Evolutionary conservation across 2,888 invertebrate genomes (phyloP), one percentile per base, ranked within the genome.

Genomic region (Nomada flava): DNA sequence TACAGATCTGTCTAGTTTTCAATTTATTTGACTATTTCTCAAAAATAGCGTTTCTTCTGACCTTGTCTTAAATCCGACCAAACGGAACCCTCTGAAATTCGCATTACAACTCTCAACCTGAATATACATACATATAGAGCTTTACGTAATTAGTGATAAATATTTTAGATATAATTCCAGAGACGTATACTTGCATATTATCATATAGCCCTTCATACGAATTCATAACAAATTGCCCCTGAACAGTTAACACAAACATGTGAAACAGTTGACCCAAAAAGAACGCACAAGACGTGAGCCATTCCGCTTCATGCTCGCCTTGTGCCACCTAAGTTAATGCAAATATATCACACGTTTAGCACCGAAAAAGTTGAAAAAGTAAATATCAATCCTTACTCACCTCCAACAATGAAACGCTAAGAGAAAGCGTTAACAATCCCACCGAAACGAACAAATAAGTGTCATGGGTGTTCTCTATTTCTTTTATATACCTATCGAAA

Each of bases 361-460:
- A 18, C 0, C 52, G n/a, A 53, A 53, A 53, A 53, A n/a, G 0
- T 53, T n/a, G 52, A 7, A 0, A 7, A 0, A 0, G 7, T 36
- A 36, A 36, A 36, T 36, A 36, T 36, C 36, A 36, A 36, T 36
- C 36, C 36, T 36, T 36, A 36, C 36, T 7, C n/a, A 53, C 52
- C 52, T 53, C n/a, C 52, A 53, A n/a, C 52, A 53, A n/a, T n/a
- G 52, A 53, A 18, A 53, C 52, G n/a, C 52, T 53, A 9, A 53
- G 7, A 7, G 52, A 18, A n/a, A n/a, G 18, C n/a, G n/a, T 53
- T n/a, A 53, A n/a, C 52, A 53, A n/a, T n/a, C 52, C 52, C 52
- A 53, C n/a, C 9, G 36, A 36, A 36, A 36, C 36, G 5, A 36
- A 36, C 36, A 36, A 36, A 36, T 36, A 36, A 36, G 52, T 53